phyloP scores from a whole-genome alignment of 2,888 invertebrate species.

The Corythucha ciliata region DNA sequence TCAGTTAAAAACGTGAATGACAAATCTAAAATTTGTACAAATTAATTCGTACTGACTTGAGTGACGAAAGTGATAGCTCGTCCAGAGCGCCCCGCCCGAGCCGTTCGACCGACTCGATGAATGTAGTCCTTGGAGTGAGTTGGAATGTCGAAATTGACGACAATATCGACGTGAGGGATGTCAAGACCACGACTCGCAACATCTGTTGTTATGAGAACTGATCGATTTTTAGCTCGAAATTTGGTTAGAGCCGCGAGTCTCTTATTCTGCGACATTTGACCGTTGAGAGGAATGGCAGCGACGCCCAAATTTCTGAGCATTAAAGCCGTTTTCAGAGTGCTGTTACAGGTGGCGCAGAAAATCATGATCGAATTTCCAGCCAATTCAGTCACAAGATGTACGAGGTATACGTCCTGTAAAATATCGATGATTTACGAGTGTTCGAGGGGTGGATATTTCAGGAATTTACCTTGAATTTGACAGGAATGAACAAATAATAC shows the following conservation, averaged over 20 bases:
- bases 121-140: slow-evolving; percentile 98
- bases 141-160: slow-evolving; percentile 96
- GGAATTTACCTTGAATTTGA: slow-evolving; percentile 77
- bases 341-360: slow-evolving; percentile 91
- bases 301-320: slow-evolving; percentile 84
- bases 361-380: slow-evolving; percentile 94
- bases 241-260: slow-evolving; percentile 90
- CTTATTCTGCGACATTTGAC: slow-evolving; percentile 97
- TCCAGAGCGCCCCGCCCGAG: slow-evolving; percentile 89
- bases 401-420: slow-evolving; percentile 84
- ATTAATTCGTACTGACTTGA: slow-evolving; percentile 51
- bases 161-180: slow-evolving; percentile 97
- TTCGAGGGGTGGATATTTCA: no score
- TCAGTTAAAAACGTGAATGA: slow-evolving; percentile 16
- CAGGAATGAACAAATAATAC: slow-evolving; percentile 88
- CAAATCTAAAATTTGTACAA: not conserved
- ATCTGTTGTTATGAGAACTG: slow-evolving; percentile 94
- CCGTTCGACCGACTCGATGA: slow-evolving; percentile 93
- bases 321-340: slow-evolving; percentile 78
- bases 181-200: slow-evolving; percentile 97
- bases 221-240: slow-evolving; percentile 87
- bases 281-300: slow-evolving; percentile 93
- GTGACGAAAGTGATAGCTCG: slow-evolving; percentile 92
- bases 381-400: slow-evolving; percentile 88
- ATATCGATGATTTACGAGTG: no score